Evolutionary conservation across 2,888 invertebrate genomes (phyloP), one percentile per base, ranked within the genome.

Genomic region (Sipha maydis): DNA sequence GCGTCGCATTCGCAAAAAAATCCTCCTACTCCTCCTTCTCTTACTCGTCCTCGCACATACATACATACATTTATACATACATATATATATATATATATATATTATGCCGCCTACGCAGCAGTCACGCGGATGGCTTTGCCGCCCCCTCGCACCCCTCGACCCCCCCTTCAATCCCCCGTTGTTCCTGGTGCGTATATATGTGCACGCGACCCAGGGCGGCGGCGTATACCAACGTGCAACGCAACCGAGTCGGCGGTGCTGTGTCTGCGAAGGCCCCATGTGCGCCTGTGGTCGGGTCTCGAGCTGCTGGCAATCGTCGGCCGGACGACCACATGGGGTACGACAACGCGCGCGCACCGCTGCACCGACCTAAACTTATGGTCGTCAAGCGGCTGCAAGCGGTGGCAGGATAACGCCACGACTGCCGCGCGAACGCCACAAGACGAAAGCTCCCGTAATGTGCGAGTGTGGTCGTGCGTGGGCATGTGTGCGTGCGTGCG

Each of bases 241-340:
- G 9, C 83, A 31, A 54, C 48, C 48, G 31, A 28, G 54, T 61
- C 48, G 25, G 31, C 41, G 21, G 75, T 9, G 19, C 19, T 28
- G 0, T 48, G 48, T 17, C 73, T 61, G 3, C 25, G 41, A 48
- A 28, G 28, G 77, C 48, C 84, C 85, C 85, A 85, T 85, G 85
- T 85, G 85, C 69, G 85, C 48, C 69, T 48, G 67, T 31, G 85
- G 77, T 78, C 85, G 85, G 48, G 85, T 77, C 77, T 19, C 85
- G 85, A 78, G 85, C 69, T 48, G 69, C 78, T 54, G 77, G 77
- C 85, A 85, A 85, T 85, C 67, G 85, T 14, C 67, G 67, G 67
- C 77, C 76, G 85, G 85, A 85, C 85, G 69, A 67, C 85, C 85
- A 85, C 77, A 85, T 85, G 85, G 85, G 85, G 77, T 69, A 85